Evolutionary conservation across 2,113 vertebrate genomes (phyloP).

Genomic region (Antechinus flavipes): DNA sequence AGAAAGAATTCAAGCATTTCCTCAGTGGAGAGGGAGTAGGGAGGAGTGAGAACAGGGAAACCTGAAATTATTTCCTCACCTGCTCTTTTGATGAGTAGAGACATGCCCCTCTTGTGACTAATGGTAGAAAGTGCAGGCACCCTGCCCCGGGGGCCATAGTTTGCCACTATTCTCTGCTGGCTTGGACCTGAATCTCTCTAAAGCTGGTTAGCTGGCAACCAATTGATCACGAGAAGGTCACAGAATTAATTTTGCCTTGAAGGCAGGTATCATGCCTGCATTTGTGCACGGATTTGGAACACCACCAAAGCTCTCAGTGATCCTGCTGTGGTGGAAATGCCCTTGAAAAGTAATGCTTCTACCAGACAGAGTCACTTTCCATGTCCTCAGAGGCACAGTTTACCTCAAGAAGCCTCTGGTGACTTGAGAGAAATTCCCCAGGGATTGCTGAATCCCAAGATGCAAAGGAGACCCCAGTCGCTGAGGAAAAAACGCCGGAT

Average conservation of each 20-base stretch:
- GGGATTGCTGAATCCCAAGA: no score
- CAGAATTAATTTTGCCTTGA: not conserved
- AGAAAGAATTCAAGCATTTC: not conserved
- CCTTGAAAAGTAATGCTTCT: not conserved
- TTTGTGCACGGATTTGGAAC: not conserved
- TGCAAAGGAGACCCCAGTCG: not conserved
- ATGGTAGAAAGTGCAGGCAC: no score
- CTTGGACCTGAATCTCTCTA: not conserved
- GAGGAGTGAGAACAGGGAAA: no score
- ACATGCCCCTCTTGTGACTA: not conserved
- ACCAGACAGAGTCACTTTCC: not conserved
- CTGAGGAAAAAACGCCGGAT: not conserved
- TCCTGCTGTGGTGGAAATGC: not conserved
- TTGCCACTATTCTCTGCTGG: not conserved
- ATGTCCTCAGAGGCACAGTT: not conserved
- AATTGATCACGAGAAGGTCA: constrained; percentile 14
- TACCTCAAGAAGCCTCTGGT: not conserved
- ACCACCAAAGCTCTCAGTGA: not conserved
- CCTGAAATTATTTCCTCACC: no score
- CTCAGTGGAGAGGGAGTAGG: not conserved
- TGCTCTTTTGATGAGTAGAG: not conserved
- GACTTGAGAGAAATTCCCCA: not conserved
- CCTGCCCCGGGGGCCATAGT: not conserved
- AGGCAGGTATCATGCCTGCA: constrained; percentile 4
- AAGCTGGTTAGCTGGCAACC: not conserved